phyloP scores from a whole-genome alignment of 2,113 vertebrate species.

The Cynopterus brachyotis region DNA sequence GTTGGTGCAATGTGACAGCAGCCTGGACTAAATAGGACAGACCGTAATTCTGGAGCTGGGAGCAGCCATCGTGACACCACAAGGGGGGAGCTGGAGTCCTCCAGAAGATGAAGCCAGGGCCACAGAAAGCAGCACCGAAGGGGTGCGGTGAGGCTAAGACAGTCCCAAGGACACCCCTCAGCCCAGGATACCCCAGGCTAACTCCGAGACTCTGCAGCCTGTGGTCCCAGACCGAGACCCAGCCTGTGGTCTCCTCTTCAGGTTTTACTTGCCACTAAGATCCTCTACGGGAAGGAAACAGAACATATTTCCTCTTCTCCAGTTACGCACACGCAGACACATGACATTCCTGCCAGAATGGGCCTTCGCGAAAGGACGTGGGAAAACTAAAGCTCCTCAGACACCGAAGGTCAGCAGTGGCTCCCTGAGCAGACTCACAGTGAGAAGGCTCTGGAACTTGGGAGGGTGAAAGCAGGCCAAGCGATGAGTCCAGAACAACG shows the following conservation, averaged over 20 bases:
- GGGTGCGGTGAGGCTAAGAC: not conserved
- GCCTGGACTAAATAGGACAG: not conserved
- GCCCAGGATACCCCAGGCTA: accelerated
- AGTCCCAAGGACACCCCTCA: accelerated
- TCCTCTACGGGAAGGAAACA: not conserved
- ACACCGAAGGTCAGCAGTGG: not conserved
- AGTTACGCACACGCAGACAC: not conserved
- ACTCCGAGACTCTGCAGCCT: too few relatives aligned
- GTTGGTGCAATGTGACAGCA: not conserved
- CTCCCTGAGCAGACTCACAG: not conserved
- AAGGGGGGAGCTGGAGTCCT: not conserved
- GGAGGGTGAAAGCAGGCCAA: not conserved
- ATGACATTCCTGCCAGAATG: not conserved
- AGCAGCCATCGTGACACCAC: too few relatives aligned
- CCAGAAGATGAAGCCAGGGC: not conserved
- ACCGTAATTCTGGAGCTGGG: not conserved
- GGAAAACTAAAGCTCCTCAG: not conserved
- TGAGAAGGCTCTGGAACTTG: not conserved
- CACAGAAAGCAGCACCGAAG: not conserved
- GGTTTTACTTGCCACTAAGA: not conserved
- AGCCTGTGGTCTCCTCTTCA: not conserved
- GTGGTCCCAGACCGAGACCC: not conserved
- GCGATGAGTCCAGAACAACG: not conserved
- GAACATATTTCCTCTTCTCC: not conserved
- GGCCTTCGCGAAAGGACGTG: not conserved